phyloP scores from a whole-genome alignment of 1,140 invertebrate genomes.

The Drosophila watanabei region DNA sequence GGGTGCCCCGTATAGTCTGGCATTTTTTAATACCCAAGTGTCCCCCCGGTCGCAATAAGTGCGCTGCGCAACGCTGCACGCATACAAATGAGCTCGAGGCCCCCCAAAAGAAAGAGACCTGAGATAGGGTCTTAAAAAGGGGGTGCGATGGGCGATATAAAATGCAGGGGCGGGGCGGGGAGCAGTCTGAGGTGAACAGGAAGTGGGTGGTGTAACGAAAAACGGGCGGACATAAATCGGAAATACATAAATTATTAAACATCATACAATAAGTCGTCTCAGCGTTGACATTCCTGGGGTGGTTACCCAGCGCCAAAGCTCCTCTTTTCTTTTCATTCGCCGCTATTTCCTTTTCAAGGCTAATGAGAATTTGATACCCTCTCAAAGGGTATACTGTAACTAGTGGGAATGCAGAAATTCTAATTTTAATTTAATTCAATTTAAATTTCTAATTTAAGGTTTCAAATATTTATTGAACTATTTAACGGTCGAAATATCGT shows the following conservation, averaged over 20 bases:
- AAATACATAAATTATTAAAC: conserved; percentile 83
- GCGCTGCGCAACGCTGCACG: conserved; percentile 80
- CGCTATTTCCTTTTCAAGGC: conserved; percentile 15
- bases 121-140: conserved; percentile 12
- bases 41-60: conserved; percentile 78
- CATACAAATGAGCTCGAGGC: conserved; percentile 72
- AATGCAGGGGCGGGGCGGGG: conserved; percentile 14
- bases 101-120: conserved; percentile 21
- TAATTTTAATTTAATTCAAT: too few relatives aligned
- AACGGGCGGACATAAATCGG: conserved; percentile 77
- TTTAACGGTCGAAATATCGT: not conserved
- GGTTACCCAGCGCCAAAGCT: conserved; percentile 7
- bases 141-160: conserved; percentile 8
- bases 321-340: conserved; percentile 5
- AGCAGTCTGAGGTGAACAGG: conserved; percentile 24
- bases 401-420: not conserved
- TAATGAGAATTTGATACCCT: conserved; percentile 57
- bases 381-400: not conserved
- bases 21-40: conserved; percentile 82
- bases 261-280: conserved; percentile 66
- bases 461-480: not conserved
- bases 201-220: conserved; percentile 58
- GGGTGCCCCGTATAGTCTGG: conserved; percentile 52
- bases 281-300: conserved; percentile 47
- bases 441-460: too few relatives aligned